phyloP scores from a whole-genome alignment of 2,888 invertebrate genomes.

The Metopia argyrocephala region DNA sequence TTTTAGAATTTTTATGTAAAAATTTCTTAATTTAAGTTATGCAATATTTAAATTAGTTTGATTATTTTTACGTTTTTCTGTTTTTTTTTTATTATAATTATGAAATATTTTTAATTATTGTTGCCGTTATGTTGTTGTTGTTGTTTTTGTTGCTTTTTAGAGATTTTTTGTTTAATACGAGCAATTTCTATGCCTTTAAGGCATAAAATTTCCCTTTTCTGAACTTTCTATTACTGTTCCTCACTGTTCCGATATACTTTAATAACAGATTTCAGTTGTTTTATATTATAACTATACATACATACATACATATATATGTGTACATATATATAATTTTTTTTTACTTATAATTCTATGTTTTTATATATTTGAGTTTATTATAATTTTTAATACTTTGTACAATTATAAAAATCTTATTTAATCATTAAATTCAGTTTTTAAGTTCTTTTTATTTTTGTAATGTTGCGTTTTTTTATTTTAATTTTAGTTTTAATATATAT shows the following conservation, averaged over 20 bases:
- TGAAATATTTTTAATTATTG: slow-evolving; percentile 70
- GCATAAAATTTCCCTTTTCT: slow-evolving; percentile 39
- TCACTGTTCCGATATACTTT: slow-evolving; percentile 35
- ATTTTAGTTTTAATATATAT: slow-evolving; percentile 66
- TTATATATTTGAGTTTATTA: slow-evolving; percentile 66
- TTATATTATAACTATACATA: slow-evolving; percentile 46
- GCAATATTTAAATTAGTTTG: slow-evolving; percentile 57
- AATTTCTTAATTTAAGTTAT: slow-evolving; percentile 70
- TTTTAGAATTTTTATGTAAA: slow-evolving; percentile 69
- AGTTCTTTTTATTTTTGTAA: slow-evolving; percentile 63
- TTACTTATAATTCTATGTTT: slow-evolving; percentile 60
- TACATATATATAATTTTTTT: slow-evolving; percentile 4
- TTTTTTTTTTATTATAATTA: slow-evolving; percentile 62
- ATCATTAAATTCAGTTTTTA: slow-evolving; percentile 62
- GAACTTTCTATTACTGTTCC: slow-evolving; percentile 19
- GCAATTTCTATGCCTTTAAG: slow-evolving; percentile 48
- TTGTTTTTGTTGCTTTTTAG: slow-evolving; percentile 53
- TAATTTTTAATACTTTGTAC: slow-evolving; percentile 65
- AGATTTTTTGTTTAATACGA: slow-evolving; percentile 28
- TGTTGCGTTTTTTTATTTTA: slow-evolving; percentile 65
- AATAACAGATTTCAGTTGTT: slow-evolving; percentile 30
- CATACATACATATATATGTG: too few species aligned
- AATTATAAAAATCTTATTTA: slow-evolving; percentile 64
- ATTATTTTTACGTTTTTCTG: slow-evolving; percentile 57
- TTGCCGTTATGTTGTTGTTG: slow-evolving; percentile 66